These are phyloP conservation scores for Tachina lurida DNA, from an alignment of 2,888 invertebrate species.

Conservation along the genomic window DNA sequence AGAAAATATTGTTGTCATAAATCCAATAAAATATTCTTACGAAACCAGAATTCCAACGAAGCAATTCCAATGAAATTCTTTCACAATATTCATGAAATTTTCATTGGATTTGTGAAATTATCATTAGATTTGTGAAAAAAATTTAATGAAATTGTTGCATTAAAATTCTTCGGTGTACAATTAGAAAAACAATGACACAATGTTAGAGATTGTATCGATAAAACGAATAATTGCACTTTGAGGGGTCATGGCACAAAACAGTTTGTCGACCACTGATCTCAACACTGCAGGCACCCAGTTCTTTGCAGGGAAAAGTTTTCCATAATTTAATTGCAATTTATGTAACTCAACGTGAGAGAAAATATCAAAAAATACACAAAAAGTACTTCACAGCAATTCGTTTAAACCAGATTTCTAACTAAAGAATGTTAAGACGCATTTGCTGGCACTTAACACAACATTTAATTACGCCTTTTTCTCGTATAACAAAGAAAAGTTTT, in stretches of 20 bases:
- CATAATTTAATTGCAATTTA: constrained; percentile 67
- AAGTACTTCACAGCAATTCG: constrained; percentile 19
- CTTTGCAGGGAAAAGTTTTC: constrained; percentile 48
- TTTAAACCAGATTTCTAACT: constrained; percentile 57
- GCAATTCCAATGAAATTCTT: too few species aligned
- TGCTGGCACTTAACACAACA: constrained; percentile 68
- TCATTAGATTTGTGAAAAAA: too few species aligned
- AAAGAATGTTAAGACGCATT: constrained; percentile 65
- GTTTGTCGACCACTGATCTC: background rate
- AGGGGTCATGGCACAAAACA: background rate
- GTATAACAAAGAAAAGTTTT: constrained; percentile 49
- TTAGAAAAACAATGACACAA: too few species aligned
- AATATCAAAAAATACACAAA: background rate
- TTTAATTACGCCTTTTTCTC: constrained; percentile 64
- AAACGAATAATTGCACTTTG: background rate
- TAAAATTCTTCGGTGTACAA: too few species aligned
- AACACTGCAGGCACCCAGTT: constrained; percentile 20
- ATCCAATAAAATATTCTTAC: too few species aligned
- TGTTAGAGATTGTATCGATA: too few species aligned
- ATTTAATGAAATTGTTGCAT: too few species aligned
- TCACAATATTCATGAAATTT: too few species aligned
- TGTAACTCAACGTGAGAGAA: constrained; percentile 43
- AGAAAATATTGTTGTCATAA: too few species aligned
- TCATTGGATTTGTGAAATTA: too few species aligned
- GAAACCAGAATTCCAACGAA: too few species aligned